phyloP scores from a whole-genome alignment of 2,797 vertebrate species.

The Sarcoramphus papa region DNA sequence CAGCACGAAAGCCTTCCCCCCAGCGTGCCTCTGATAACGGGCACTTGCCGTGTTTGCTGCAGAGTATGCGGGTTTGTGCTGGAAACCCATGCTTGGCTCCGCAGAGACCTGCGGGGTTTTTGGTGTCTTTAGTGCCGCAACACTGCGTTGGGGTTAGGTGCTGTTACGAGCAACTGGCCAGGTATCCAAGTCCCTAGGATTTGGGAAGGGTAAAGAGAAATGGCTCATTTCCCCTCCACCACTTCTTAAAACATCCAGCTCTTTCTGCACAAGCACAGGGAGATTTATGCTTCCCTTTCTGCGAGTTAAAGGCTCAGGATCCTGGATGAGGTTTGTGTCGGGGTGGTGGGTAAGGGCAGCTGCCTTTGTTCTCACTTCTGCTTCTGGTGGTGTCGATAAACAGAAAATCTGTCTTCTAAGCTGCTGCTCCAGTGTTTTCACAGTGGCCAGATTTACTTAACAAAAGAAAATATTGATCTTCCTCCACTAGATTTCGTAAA shows the following conservation, averaged over 20 bases:
- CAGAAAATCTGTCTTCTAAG: not conserved
- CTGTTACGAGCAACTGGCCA: not conserved
- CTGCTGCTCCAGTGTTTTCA: not conserved
- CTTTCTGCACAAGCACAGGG: not conserved
- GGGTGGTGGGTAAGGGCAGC: not conserved
- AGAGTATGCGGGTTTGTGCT: not conserved
- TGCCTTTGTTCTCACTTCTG: not conserved
- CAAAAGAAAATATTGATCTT: slow-evolving; percentile 14
- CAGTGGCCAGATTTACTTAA: not conserved
- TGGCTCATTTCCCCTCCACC: not conserved
- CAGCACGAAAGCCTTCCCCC: not conserved
- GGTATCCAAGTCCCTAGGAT: not conserved
- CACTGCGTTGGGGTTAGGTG: not conserved
- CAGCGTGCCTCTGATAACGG: not conserved
- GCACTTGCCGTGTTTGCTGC: not conserved
- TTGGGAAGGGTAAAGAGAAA: not conserved
- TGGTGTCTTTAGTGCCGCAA: not conserved
- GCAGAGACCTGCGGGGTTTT: not conserved
- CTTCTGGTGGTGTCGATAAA: not conserved
- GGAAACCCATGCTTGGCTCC: not conserved
- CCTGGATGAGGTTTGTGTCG: not conserved
- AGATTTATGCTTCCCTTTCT: not conserved
- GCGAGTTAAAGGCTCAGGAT: not conserved
- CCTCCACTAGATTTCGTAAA: not conserved
- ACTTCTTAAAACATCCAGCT: not conserved